Conservation (phyloP, 2,113 vertebrate species). For the Pelecanoides urinatrix region DNA sequence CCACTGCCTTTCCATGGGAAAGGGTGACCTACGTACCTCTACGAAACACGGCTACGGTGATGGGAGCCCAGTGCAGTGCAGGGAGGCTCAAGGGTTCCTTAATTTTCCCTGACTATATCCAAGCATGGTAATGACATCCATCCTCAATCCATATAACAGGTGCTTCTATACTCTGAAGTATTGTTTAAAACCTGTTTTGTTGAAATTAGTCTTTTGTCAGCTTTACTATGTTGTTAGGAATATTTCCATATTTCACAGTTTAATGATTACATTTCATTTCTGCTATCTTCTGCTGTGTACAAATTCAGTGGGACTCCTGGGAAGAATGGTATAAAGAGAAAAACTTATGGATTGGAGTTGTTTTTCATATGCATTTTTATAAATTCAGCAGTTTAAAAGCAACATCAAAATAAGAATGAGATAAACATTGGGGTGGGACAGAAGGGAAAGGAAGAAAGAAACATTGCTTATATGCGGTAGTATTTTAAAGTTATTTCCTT, state of each 20-base stretch:
- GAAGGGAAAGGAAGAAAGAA: neutral
- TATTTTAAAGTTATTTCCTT: neutral
- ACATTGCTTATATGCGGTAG: neutral
- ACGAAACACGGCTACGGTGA: accelerated
- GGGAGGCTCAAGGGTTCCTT: neutral
- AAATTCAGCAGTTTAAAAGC: neutral
- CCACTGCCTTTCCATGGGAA: neutral
- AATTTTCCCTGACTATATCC: neutral
- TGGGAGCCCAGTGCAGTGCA: neutral
- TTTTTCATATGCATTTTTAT: neutral
- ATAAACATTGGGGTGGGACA: neutral
- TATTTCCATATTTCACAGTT: conserved; percentile 45
- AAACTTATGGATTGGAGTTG: neutral
- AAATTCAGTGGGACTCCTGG: conserved; percentile 11
- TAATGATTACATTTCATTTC: neutral
- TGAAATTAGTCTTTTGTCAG: conserved; percentile 2
- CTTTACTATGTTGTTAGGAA: neutral
- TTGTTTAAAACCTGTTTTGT: neutral
- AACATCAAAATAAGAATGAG: neutral
- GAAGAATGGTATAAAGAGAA: neutral
- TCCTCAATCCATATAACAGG: neutral
- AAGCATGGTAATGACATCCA: neutral
- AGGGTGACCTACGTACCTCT: neutral
- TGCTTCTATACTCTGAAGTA: neutral
- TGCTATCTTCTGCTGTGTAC: neutral